Base-by-base conservation (phyloP, 2,888 invertebrate species). In the Platycheirus albimanus region DNA sequence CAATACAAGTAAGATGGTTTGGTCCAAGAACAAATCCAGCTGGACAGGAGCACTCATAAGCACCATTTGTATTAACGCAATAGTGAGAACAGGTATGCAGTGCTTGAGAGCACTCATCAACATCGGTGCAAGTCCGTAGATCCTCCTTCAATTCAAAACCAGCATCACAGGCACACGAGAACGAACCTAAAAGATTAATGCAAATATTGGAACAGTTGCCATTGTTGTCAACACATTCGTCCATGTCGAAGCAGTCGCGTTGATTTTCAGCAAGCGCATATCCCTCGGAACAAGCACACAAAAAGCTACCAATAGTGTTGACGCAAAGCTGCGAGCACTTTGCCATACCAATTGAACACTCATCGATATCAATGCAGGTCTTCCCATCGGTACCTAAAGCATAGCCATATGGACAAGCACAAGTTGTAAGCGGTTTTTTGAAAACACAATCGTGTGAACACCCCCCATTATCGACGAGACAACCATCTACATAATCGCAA, bases 321-420 rank as follows among this genome's bases (percentile, higher is more conserved):
- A 87, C 86, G 86, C 94, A 94, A 10, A 85, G 85, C 83, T 94
- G 93, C 2, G 93, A 92, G 88, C 95, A 95, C 33, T 93, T 93
- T 0, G 93, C 93, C 85, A 93, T 93, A 1, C 84, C 84, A 58
- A 90, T 88, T 8, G 87, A 86, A 86, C 94, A 95, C 86, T 90
- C 91, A 87, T 94, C 91, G 47, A 92, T 88, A 87, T 92, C 92
- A 1, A 88, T 75, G 74, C 92, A 92, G 28, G 88, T 88, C 41
- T 91, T 91, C 4, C 49, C 83, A 36, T 90, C 91, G 87, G 89
- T 84, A 11, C 90, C 91, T 20, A 93, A 89, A 71, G 89, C 87
- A 87, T 91, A 93, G 0, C 94, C 94, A 7, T 89, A 88, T 17
- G 92, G 92, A 87, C 94, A 95, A 13, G 90, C 89, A 86, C 95